These are phyloP conservation scores for Megaceryle alcyon DNA, from an alignment of 2,797 vertebrate genomes.

Conservation along the genomic window DNA sequence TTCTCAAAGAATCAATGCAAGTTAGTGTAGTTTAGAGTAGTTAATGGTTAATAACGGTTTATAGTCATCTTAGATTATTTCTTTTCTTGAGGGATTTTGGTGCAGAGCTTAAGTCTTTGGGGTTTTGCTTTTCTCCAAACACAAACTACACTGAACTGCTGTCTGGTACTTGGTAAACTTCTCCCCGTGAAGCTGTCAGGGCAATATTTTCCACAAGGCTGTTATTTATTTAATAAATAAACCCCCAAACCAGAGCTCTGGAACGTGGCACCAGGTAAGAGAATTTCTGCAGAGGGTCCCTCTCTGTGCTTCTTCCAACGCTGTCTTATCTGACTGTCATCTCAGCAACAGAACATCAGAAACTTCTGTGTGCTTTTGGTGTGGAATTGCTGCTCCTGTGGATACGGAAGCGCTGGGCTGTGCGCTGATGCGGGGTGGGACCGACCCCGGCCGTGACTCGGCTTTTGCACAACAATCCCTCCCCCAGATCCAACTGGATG, in stretches of 20 bases:
- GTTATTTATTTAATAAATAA: no score
- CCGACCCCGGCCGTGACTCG: fast-evolving
- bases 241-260: background rate
- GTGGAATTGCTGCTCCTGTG: background rate
- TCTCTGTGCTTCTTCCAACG: background rate
- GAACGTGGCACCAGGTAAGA: background rate
- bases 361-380: background rate
- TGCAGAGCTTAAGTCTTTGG: background rate
- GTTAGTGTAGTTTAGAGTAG: no score
- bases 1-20: background rate
- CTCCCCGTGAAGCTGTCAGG: background rate
- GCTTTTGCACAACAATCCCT: background rate
- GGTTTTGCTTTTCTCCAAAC: background rate
- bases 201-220: background rate
- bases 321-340: no score
- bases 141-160: background rate
- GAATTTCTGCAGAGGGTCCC: background rate
- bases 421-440: background rate
- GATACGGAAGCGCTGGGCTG: background rate
- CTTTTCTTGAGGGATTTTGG: background rate
- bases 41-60: no score
- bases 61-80: no score
- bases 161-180: background rate
- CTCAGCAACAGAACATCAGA: background rate
- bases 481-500: background rate